Evolutionary conservation across 2,888 invertebrate species (phyloP).

Genomic region (Colostygia pectinataria): DNA sequence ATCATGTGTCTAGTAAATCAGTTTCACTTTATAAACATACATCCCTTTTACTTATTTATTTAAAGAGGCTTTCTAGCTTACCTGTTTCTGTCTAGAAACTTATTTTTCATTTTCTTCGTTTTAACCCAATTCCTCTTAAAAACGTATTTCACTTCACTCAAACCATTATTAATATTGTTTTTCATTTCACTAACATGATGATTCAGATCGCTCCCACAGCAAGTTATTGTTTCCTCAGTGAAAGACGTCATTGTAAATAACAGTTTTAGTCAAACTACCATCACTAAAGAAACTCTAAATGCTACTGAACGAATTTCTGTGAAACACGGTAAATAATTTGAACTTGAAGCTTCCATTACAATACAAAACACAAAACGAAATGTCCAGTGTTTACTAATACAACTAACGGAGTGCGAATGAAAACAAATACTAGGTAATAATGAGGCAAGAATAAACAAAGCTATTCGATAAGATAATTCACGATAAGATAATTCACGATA

Average conservation of each 20-base stretch:
- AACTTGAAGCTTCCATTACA: background rate
- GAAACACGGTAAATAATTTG: conserved; percentile 8
- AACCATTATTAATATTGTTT: conserved; percentile 5
- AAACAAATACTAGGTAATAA: conserved; percentile 5
- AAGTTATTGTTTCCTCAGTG: conserved; percentile 30
- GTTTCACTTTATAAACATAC: too few relatives aligned
- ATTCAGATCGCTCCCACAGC: conserved; percentile 54
- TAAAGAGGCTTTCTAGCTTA: conserved; percentile 44
- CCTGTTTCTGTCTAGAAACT: conserved; percentile 59
- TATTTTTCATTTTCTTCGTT: conserved; percentile 56
- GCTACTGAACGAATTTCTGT: conserved; percentile 32
- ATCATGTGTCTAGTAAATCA: too few relatives aligned
- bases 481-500: conserved; percentile 66
- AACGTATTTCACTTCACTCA: conserved; percentile 49
- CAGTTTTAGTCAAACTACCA: conserved; percentile 15
- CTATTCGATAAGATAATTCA: conserved; percentile 37
- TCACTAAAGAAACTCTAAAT: conserved; percentile 36
- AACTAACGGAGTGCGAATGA: conserved; percentile 7
- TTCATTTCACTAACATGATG: conserved; percentile 38
- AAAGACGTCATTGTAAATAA: conserved; percentile 11
- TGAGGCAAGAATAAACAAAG: conserved; percentile 25
- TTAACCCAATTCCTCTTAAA: conserved; percentile 57
- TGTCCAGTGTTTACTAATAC: background rate
- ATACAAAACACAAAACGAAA: conserved; percentile 3
- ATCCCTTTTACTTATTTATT: conserved; percentile 10